Percentiles rank a stretch among this genome's conserved stretches.
Evolutionary conservation across 2,797 vertebrate genomes (phyloP).

Genomic region (Tangara arthus): DNA sequence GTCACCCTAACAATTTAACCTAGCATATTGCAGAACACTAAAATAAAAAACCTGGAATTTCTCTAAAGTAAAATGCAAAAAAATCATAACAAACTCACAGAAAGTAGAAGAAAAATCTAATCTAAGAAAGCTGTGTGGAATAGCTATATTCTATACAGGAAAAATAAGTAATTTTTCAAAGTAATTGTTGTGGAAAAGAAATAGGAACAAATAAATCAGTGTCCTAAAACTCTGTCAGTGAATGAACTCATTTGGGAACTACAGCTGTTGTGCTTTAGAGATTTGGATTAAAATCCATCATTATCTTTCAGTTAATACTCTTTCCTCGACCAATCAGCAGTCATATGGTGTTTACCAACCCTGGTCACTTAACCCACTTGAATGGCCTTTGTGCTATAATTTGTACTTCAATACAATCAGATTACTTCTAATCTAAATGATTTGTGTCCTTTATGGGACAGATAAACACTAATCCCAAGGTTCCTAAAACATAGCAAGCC

Average conservation of each 20-base stretch:
- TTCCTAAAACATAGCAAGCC: constrained; percentile 63
- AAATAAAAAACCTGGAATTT: not conserved
- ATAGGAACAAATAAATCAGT: constrained; percentile 21
- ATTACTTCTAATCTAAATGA: constrained; percentile 85
- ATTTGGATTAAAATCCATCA: constrained; percentile 83
- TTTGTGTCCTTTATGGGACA: constrained; percentile 77
- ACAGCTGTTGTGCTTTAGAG: constrained; percentile 79
- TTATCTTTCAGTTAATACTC: constrained; percentile 84
- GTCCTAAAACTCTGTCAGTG: constrained; percentile 36
- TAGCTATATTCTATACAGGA: not conserved
- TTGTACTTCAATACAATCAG: constrained; percentile 82
- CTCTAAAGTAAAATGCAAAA: not conserved
- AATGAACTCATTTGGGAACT: constrained; percentile 71
- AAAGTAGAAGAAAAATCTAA: not conserved
- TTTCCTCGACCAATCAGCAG: constrained; percentile 81
- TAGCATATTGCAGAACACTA: not conserved
- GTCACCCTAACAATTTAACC: not conserved
- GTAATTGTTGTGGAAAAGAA: constrained; percentile 36
- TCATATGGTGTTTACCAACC: constrained; percentile 79
- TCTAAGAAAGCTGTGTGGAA: not conserved
- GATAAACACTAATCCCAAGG: constrained; percentile 78
- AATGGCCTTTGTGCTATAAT: constrained; percentile 79
- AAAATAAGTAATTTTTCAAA: constrained; percentile 22
- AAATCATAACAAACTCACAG: not conserved
- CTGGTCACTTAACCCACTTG: constrained; percentile 80